Evolutionary conservation across 2,888 invertebrate genomes (phyloP).

Genomic region (Ceramica pisi): DNA sequence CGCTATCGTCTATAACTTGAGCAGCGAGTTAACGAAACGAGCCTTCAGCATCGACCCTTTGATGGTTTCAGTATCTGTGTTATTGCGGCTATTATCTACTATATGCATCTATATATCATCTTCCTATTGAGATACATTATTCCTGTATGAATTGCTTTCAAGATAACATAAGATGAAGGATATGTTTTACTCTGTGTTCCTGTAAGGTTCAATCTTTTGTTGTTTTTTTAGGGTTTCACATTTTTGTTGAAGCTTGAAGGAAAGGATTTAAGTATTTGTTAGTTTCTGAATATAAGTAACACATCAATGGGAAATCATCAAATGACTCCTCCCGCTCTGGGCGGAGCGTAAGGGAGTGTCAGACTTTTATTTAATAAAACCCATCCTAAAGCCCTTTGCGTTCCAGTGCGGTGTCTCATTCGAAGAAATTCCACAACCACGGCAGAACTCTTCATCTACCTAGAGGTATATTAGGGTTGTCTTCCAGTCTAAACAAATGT

Average conservation of each 20-base stretch:
- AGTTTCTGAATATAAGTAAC: no score
- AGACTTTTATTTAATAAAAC: no score
- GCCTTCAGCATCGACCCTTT: conserved; percentile 64
- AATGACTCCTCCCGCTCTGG: no score
- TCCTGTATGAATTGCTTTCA: conserved; percentile 49
- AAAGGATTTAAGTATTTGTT: neutral
- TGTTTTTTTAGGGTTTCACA: neutral
- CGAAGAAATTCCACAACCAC: no score
- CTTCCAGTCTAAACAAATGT: neutral
- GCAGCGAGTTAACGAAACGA: conserved; percentile 47
- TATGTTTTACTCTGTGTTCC: conserved; percentile 22
- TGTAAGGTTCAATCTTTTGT: conserved; percentile 26
- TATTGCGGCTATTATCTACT: conserved; percentile 69
- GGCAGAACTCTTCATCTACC: no score
- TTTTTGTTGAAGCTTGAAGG: neutral
- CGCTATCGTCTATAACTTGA: conserved; percentile 25
- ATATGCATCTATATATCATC: conserved; percentile 60
- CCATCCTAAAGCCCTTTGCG: no score
- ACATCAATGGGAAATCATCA: no score
- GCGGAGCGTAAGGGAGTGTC: no score
- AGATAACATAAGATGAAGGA: conserved; percentile 39
- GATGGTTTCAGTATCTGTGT: conserved; percentile 68
- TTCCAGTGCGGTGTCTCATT: no score
- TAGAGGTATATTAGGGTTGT: neutral
- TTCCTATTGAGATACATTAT: conserved; percentile 55